Conservation (phyloP, 1,140 invertebrate genomes). For the Drosophila ambigua region DNA sequence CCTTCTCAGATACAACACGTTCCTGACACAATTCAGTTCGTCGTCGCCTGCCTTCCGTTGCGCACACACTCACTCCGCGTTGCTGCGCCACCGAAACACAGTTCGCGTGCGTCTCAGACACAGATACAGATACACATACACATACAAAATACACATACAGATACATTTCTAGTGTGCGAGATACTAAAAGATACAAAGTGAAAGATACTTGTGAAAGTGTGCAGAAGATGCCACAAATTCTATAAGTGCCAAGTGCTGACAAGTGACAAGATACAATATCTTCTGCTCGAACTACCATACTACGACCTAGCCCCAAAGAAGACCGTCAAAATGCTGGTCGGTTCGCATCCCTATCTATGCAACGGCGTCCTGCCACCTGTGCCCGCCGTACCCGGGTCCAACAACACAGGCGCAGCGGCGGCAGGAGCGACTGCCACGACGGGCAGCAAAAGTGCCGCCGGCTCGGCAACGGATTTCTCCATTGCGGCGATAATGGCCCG, state of each 20-base stretch:
- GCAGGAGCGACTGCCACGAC: constrained; percentile 43
- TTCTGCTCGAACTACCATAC: constrained; percentile 19
- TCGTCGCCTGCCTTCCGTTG: constrained; percentile 81
- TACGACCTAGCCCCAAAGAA: constrained; percentile 20
- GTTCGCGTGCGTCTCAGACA: constrained; percentile 48
- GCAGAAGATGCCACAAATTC: constrained; percentile 45
- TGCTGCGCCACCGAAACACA: constrained; percentile 42
- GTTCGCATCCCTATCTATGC: constrained; percentile 82
- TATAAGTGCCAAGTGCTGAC: constrained; percentile 55
- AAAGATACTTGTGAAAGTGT: constrained; percentile 28
- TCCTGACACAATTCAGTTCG: constrained; percentile 83
- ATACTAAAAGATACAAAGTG: constrained; percentile 27
- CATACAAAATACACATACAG: constrained; percentile 33
- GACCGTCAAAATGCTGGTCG: constrained; percentile 71
- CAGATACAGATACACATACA: constrained; percentile 35
- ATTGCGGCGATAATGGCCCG: constrained; percentile 96
- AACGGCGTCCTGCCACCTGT: constrained; percentile 69
- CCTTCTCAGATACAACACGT: constrained; percentile 68
- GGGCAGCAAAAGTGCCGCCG: constrained; percentile 78
- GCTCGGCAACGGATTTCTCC: constrained; percentile 93
- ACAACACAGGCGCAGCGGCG: constrained; percentile 32
- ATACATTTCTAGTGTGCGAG: constrained; percentile 23
- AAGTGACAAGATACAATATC: constrained; percentile 37
- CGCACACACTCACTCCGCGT: constrained; percentile 79
- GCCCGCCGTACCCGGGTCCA: constrained; percentile 50